A percentile compares a stretch with the other conserved stretches of the same genome.
These are phyloP conservation scores for Microdon myrmicae DNA, from an alignment of 2,888 invertebrate species.

Conservation along the genomic window DNA sequence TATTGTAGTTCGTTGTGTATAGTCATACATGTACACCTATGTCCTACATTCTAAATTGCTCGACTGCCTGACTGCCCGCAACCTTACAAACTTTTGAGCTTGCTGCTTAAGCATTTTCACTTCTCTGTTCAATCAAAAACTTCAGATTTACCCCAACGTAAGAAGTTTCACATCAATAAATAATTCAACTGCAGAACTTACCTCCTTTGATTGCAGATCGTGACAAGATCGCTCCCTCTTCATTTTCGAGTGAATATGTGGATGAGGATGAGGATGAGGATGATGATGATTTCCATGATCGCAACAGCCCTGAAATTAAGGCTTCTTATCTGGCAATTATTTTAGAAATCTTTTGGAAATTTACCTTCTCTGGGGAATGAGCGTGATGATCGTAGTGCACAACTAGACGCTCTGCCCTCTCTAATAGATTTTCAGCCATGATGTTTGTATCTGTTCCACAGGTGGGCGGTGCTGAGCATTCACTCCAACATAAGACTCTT, in stretches of 20 bases:
- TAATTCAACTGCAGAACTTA: too few species aligned
- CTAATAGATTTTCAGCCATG: conserved; percentile 79
- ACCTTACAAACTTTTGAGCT: not conserved
- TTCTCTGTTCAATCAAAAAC: conserved; percentile 55
- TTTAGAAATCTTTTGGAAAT: conserved; percentile 29
- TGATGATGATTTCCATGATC: conserved; percentile 54
- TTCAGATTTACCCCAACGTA: not conserved
- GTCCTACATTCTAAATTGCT: too few species aligned
- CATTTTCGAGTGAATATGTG: conserved; percentile 73
- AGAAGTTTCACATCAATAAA: too few species aligned
- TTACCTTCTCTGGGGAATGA: conserved; percentile 56
- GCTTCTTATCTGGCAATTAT: not conserved
- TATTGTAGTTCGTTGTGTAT: too few species aligned
- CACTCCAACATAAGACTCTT: conserved; percentile 74
- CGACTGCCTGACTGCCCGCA: too few species aligned
- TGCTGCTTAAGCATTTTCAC: too few species aligned
- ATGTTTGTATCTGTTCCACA: conserved; percentile 65
- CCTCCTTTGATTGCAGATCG: conserved; percentile 83
- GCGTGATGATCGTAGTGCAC: conserved; percentile 60
- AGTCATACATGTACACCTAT: too few species aligned
- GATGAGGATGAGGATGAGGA: conserved; percentile 57
- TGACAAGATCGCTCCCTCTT: conserved; percentile 83
- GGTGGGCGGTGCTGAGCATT: conserved; percentile 63
- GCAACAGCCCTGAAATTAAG: conserved; percentile 55
- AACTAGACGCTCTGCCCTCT: conserved; percentile 80